A percentile compares a stretch with the other conserved stretches of the same genome.
Evolutionary conservation across 2,797 vertebrate species (phyloP).

Genomic region (Lates japonicus): DNA sequence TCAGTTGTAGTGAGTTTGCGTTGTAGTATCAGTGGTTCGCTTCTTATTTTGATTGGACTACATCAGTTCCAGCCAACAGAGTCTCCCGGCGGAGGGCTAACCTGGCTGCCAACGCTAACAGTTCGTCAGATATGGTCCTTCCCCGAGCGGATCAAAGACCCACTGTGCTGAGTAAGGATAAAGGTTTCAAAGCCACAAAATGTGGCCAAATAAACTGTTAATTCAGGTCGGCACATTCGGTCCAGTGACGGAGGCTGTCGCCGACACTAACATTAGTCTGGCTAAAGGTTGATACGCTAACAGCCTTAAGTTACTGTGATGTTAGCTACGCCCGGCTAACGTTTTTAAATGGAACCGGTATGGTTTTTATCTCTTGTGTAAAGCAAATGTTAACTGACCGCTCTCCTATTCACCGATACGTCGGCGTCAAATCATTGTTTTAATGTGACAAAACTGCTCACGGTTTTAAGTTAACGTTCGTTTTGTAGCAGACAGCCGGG

Average conservation of each 20-base stretch:
- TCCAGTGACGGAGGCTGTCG: not conserved
- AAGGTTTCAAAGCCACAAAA: not conserved
- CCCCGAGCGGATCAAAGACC: not conserved
- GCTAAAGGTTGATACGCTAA: not conserved
- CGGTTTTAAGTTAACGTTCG: not conserved
- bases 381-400: not conserved
- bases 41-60: too few relatives aligned
- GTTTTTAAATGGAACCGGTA: not conserved
- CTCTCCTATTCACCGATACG: fast-evolving
- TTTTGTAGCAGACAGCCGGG: not conserved
- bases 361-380: not conserved
- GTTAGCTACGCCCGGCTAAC: constrained; percentile 53
- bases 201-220: fast-evolving
- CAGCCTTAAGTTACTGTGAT: not conserved
- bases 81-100: constrained; percentile 57
- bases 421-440: fast-evolving
- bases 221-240: too few relatives aligned
- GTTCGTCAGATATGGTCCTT: not conserved
- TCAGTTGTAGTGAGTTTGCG: not conserved
- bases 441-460: fast-evolving
- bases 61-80: not conserved
- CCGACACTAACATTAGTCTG: not conserved
- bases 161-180: constrained; percentile 39
- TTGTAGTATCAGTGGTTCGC: not conserved
- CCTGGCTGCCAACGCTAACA: not conserved